Conservation (phyloP, 2,113 vertebrate genomes). For the Laticauda laticaudata region DNA sequence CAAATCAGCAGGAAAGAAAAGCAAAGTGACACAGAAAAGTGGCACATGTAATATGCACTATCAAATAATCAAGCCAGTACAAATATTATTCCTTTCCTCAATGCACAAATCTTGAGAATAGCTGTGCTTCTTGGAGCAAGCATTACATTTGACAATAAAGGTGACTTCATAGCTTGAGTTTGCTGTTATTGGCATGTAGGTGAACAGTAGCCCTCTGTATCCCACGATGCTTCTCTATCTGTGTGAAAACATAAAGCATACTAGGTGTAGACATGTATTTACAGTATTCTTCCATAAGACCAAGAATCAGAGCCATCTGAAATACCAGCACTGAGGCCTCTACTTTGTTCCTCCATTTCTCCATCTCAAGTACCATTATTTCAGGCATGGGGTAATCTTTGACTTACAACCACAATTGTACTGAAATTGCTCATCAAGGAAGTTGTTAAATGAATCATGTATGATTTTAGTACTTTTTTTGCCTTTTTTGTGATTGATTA, state of each 20-base stretch:
- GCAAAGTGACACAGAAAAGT: background rate
- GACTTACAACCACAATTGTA: background rate
- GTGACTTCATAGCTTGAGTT: background rate
- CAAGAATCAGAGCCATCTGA: background rate
- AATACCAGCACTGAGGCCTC: background rate
- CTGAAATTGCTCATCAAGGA: background rate
- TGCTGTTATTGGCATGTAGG: background rate
- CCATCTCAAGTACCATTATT: background rate
- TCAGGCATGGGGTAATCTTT: background rate
- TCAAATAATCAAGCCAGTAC: background rate
- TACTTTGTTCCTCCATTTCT: background rate
- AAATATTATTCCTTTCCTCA: background rate
- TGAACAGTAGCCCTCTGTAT: background rate
- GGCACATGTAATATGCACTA: background rate
- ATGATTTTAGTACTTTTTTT: background rate
- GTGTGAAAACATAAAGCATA: background rate
- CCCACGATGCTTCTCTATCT: background rate
- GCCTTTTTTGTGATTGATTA: background rate
- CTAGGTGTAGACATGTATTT: background rate
- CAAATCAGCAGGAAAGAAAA: background rate
- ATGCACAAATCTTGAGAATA: background rate
- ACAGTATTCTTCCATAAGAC: background rate
- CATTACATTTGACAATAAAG: background rate
- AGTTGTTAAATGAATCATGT: background rate
- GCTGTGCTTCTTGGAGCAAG: background rate